phyloP scores from a whole-genome alignment of 2,797 vertebrate species.

The Linurgus olivaceus region DNA sequence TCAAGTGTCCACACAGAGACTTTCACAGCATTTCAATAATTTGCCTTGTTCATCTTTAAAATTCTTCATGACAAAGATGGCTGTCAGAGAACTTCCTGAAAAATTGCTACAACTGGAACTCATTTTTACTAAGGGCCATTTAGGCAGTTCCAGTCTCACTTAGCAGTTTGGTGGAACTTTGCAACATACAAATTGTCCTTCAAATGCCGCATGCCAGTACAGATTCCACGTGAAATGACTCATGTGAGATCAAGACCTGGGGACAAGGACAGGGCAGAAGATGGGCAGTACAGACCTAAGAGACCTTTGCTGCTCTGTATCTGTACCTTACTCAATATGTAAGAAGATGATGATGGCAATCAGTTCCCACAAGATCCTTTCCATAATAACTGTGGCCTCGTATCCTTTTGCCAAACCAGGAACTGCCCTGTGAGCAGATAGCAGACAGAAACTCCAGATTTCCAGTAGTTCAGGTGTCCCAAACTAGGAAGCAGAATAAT shows the following conservation, averaged over 20 bases:
- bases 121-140: not conserved
- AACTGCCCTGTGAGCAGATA: not conserved
- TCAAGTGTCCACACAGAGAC: not conserved
- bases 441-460: not conserved
- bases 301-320: not conserved
- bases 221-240: not conserved
- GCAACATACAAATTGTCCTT: not conserved
- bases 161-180: accelerated
- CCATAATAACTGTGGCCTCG: not conserved
- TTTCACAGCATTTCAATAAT: not conserved
- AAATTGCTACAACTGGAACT: not conserved
- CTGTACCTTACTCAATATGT: accelerated
- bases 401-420: not conserved
- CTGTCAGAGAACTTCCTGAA: not conserved
- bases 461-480: not conserved
- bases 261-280: not conserved
- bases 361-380: not conserved
- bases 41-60: not conserved
- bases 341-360: not conserved
- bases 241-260: not conserved
- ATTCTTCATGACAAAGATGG: not conserved
- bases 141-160: not conserved
- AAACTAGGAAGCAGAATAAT: not conserved
- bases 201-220: not conserved
- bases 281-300: not conserved